These are phyloP conservation scores for Solenopsis fugax DNA, from an alignment of 1,140 invertebrate species.

Conservation along the genomic window DNA sequence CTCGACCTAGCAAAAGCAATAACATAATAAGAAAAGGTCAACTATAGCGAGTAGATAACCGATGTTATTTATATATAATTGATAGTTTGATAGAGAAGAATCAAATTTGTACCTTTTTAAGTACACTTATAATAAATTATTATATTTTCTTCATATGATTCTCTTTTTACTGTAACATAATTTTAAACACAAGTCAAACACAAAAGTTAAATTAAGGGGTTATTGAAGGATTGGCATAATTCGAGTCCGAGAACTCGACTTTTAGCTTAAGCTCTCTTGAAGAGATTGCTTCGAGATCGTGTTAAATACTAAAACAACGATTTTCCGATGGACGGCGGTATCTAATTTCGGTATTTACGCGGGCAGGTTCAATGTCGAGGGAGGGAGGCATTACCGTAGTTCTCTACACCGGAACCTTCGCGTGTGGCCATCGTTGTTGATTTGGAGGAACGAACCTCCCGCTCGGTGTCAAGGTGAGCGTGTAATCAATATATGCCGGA, in stretches of 20 bases:
- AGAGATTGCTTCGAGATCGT: neutral
- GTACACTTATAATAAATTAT: neutral
- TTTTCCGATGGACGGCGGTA: slow-evolving; percentile 9
- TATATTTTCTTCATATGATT: neutral
- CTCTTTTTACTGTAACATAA: neutral
- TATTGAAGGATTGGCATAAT: neutral
- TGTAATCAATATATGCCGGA: slow-evolving; percentile 79
- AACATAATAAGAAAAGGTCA: too few relatives aligned
- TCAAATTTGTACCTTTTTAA: neutral
- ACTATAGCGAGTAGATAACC: too few relatives aligned
- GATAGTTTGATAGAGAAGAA: too few relatives aligned
- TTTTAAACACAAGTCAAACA: neutral
- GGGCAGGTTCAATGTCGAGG: slow-evolving; percentile 35
- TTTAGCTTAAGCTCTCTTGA: neutral
- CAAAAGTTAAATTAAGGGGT: neutral
- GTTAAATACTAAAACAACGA: slow-evolving; percentile 39
- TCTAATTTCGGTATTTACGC: slow-evolving; percentile 53
- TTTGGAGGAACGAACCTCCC: slow-evolving; percentile 23
- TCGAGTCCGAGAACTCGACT: neutral
- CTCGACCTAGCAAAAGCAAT: too few relatives aligned
- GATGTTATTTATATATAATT: too few relatives aligned
- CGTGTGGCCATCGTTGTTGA: slow-evolving; percentile 14
- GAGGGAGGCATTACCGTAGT: neutral
- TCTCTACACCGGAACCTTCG: slow-evolving; percentile 30
- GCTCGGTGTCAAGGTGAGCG: slow-evolving; percentile 76